phyloP scores from a whole-genome alignment of 2,797 vertebrate genomes.

The Siniperca undulata region DNA sequence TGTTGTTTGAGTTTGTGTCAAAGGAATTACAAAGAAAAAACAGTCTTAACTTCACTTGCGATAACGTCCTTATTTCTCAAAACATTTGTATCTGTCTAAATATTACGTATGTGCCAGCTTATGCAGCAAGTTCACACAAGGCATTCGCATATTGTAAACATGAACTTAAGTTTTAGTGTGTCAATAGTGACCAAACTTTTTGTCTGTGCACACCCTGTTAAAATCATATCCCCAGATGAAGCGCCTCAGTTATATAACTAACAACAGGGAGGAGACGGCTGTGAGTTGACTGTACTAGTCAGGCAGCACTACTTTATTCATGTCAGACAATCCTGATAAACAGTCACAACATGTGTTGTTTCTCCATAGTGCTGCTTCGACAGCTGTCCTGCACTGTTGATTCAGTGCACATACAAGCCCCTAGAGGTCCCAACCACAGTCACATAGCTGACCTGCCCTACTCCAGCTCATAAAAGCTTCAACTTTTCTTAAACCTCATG shows the following conservation, averaged over 20 bases:
- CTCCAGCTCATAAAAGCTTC: slow-evolving; percentile 21
- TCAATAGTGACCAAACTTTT: slow-evolving; percentile 49
- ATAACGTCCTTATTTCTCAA: not conserved
- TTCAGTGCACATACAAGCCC: slow-evolving; percentile 11
- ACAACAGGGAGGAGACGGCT: slow-evolving; percentile 53
- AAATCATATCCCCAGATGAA: slow-evolving; percentile 52
- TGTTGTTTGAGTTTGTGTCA: slow-evolving; percentile 37
- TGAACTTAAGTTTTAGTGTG: slow-evolving; percentile 9
- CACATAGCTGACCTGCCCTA: slow-evolving; percentile 37
- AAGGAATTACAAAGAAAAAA: slow-evolving; percentile 11
- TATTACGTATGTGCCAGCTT: not conserved
- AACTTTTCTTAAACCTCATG: slow-evolving; percentile 10
- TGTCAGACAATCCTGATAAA: slow-evolving; percentile 14
- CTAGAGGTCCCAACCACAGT: slow-evolving; percentile 34
- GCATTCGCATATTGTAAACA: slow-evolving; percentile 6
- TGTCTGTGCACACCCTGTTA: slow-evolving; percentile 57
- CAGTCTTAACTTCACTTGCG: not conserved
- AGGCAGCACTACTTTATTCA: slow-evolving; percentile 17
- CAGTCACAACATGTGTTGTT: slow-evolving; percentile 17
- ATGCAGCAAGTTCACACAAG: too few relatives aligned
- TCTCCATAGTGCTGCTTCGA: slow-evolving; percentile 36
- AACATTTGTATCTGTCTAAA: not conserved
- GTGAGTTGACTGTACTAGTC: slow-evolving; percentile 21
- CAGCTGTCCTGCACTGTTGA: slow-evolving; percentile 54
- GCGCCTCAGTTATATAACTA: slow-evolving; percentile 64